Base-by-base conservation (phyloP, 2,113 vertebrate species). In the Ondatra zibethicus region DNA sequence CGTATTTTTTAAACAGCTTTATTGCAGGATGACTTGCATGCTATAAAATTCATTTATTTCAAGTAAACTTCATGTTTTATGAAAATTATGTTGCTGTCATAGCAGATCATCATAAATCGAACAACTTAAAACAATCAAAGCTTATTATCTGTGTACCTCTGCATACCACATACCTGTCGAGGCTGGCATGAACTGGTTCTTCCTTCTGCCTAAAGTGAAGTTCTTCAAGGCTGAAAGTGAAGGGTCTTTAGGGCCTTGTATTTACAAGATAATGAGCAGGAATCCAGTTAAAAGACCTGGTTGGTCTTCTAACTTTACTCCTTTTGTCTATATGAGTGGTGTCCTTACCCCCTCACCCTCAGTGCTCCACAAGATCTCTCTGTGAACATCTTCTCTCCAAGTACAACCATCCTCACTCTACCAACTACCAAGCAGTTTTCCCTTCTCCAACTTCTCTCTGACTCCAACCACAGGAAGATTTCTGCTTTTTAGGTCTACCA, bases 301-400 rank as follows among this genome's bases (percentile, higher is more conserved):
- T 16, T 65, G 14, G 45, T 19, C 14, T 61, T 86, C 5, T 13
- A 31, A 82, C 47, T 27, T 21, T 11, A 3, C 23, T 39, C 27
- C 16, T 76, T 6, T 0, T 33, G 16, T 25, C 42, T 77, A 1
- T 7, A 47, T 29, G 29, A 36, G 39, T 31, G 29, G n/a, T 10
- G 6, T 17, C 5, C 25, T 25, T 7, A 13, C 17, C 6, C 21
- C 33, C 21, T 10, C 7, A 25, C 33, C 70, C 14, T 50, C 13
- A 7, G 13, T 5, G 36, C 21, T 42, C 52, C 10, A 23, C 10
- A 3, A 7, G 27, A 2, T 63, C 3, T 72, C 45, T 50, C 9
- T 3, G 0, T 1, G 31, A 31, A 2, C 52, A 33, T 85, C 29
- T 85, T 11, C 45, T 0, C 0, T 10, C 33, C 47, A 23, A 2